These are phyloP conservation scores for Phasianus colchicus DNA, from an alignment of 2,113 vertebrate species.

Conservation along the genomic window DNA sequence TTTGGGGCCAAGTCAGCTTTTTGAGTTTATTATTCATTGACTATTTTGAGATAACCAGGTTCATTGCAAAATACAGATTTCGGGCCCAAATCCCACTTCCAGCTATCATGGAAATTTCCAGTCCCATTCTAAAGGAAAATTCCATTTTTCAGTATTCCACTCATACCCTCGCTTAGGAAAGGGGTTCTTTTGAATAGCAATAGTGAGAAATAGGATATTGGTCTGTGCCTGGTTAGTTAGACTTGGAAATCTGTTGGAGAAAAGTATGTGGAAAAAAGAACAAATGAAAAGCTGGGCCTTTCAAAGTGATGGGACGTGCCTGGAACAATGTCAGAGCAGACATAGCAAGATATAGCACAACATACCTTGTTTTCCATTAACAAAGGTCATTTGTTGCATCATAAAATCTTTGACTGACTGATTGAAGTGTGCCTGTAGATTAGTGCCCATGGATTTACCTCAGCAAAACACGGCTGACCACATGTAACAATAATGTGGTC, in stretches of 20 bases:
- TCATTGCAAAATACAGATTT: conserved; percentile 27
- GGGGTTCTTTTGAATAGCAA: neutral
- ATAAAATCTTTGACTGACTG: neutral
- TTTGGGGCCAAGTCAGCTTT: conserved; percentile 47
- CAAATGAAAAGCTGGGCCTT: neutral
- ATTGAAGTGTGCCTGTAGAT: neutral
- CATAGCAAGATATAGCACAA: fast-evolving
- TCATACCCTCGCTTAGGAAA: neutral
- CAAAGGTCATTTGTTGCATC: neutral
- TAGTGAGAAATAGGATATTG: neutral
- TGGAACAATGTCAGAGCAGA: neutral
- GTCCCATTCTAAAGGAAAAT: conserved; percentile 33
- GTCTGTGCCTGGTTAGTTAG: neutral
- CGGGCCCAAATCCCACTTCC: conserved; percentile 17
- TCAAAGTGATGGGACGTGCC: neutral
- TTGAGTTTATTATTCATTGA: conserved; percentile 36
- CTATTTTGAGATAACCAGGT: conserved; percentile 28
- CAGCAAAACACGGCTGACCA: neutral
- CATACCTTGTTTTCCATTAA: neutral
- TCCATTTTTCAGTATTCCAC: conserved; percentile 34
- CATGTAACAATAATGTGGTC: neutral
- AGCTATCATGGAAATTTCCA: conserved; percentile 62
- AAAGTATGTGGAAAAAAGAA: neutral
- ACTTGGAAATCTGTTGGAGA: neutral
- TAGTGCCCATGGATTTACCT: neutral